phyloP scores from a whole-genome alignment of 2,797 vertebrate species.

The Furcifer pardalis region DNA sequence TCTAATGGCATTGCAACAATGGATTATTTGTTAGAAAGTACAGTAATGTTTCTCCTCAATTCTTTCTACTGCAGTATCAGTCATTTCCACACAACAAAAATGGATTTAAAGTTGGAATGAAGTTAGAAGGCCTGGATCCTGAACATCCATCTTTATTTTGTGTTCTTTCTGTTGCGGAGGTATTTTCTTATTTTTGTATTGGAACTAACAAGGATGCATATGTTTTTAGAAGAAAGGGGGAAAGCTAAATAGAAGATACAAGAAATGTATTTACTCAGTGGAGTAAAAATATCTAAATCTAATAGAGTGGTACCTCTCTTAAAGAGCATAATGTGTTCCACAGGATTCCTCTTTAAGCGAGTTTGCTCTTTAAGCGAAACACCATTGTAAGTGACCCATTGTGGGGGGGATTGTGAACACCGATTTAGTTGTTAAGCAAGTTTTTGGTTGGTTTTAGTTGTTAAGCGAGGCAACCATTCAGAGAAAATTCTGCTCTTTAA shows the following conservation, averaged over 20 bases:
- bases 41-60: constrained; percentile 21
- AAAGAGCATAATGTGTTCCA: too few species aligned
- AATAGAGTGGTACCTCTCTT: too few species aligned
- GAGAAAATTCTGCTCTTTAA: too few species aligned
- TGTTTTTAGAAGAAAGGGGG: not conserved
- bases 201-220: not conserved
- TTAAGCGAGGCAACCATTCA: too few species aligned
- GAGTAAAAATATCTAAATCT: not conserved
- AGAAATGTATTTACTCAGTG: not conserved
- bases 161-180: constrained; percentile 90
- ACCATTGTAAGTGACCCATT: too few species aligned
- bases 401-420: too few species aligned
- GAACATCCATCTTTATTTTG: constrained; percentile 89
- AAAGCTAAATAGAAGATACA: not conserved
- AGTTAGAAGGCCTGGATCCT: constrained; percentile 91
- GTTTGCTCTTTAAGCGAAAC: too few species aligned
- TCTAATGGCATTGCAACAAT: not conserved
- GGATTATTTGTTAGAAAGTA: not conserved
- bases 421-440: too few species aligned
- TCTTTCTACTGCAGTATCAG: constrained; percentile 81
- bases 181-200: constrained; percentile 56
- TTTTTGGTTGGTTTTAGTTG: too few species aligned
- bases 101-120: constrained; percentile 92
- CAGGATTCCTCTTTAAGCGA: too few species aligned
- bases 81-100: constrained; percentile 90